Percentiles rank a stretch among this genome's conserved stretches.
Evolutionary conservation across 2,888 invertebrate genomes (phyloP).

Genomic region (Drosophila infuscata): DNA sequence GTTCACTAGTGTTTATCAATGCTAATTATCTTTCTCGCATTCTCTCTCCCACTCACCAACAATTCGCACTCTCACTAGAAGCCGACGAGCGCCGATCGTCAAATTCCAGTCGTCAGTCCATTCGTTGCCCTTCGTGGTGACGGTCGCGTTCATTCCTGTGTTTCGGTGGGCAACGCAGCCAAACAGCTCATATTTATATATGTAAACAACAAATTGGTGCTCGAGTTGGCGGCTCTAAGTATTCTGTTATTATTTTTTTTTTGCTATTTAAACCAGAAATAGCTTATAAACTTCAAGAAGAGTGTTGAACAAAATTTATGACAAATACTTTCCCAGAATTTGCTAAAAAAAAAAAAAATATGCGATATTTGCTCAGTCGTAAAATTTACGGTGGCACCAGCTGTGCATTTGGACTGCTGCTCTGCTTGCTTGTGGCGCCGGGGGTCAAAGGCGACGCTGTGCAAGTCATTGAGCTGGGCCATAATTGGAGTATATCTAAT

Average conservation of each 20-base stretch:
- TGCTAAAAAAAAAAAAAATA: slow-evolving; percentile 3
- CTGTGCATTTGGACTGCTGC: slow-evolving; percentile 5
- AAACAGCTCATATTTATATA: slow-evolving; percentile 22
- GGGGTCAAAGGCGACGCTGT: slow-evolving; percentile 63
- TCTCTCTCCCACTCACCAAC: slow-evolving; percentile 5
- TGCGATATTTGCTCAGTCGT: neutral
- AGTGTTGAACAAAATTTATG: slow-evolving; percentile 20
- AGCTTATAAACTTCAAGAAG: slow-evolving; percentile 14
- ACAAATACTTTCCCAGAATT: neutral
- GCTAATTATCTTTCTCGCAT: slow-evolving; percentile 16
- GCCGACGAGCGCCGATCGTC: slow-evolving; percentile 27
- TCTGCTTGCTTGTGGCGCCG: slow-evolving; percentile 23
- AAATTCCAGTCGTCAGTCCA: slow-evolving; percentile 37
- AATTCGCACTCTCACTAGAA: slow-evolving; percentile 16
- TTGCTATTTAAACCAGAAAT: slow-evolving; percentile 13
- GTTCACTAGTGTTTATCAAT: slow-evolving; percentile 29
- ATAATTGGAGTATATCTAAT: slow-evolving; percentile 73
- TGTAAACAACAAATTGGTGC: slow-evolving; percentile 5
- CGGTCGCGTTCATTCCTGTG: slow-evolving; percentile 41
- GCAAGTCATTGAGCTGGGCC: slow-evolving; percentile 66
- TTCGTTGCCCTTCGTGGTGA: slow-evolving; percentile 29
- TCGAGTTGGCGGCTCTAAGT: slow-evolving; percentile 9
- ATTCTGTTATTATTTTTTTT: slow-evolving; percentile 29
- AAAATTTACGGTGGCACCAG: slow-evolving; percentile 4
- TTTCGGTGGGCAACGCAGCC: slow-evolving; percentile 23